Evolutionary conservation across 92 coral and sea anemone genomes (phyloP).

Genomic region (Blastomussa wellsi): DNA sequence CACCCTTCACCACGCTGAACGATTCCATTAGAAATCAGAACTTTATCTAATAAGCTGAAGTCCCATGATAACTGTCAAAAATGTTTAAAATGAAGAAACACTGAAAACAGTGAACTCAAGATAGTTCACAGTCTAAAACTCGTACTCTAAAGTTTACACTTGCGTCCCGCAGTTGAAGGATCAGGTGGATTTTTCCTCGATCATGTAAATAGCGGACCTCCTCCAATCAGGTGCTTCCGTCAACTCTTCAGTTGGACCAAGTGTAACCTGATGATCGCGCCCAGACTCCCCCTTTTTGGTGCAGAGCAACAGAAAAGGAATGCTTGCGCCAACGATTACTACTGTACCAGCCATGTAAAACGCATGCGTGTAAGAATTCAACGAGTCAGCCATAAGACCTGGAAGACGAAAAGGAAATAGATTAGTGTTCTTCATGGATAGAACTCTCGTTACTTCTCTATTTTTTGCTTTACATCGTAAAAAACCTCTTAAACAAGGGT

Average conservation of each 20-base stretch:
- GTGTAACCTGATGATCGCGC: neutral
- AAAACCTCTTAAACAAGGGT: no score
- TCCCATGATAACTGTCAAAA: no score
- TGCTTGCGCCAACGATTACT: constrained; percentile 31
- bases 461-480: neutral
- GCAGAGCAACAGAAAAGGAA: constrained; percentile 27
- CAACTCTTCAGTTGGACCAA: neutral
- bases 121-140: neutral
- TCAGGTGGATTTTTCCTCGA: constrained; percentile 5
- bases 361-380: constrained; percentile 34
- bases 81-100: neutral
- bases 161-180: neutral
- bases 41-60: no score
- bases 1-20: no score
- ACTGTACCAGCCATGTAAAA: constrained; percentile 44
- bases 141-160: neutral
- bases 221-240: constrained; percentile 3
- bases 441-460: neutral
- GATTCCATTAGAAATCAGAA: no score
- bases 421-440: neutral
- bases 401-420: neutral
- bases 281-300: neutral
- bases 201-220: neutral
- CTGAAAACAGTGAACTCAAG: neutral
- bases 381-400: constrained; percentile 39